phyloP scores from a whole-genome alignment of 2,888 invertebrate species.

The Drosophila dives region DNA sequence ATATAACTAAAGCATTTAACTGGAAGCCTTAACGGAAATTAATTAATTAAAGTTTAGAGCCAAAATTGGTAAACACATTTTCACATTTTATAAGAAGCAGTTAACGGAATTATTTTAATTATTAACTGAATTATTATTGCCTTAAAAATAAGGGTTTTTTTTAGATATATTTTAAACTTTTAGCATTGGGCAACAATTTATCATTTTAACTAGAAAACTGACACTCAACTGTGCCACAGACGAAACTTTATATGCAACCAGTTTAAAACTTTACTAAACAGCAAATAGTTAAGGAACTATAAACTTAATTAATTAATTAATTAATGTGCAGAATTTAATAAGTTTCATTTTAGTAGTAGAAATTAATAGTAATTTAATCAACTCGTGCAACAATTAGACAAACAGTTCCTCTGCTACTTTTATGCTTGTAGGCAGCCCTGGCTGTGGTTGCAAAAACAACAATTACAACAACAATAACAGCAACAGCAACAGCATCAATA shows the following conservation, averaged over 20 bases:
- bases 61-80: background rate
- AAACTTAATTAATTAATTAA: background rate
- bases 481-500: slow-evolving; percentile 24
- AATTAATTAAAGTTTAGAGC: background rate
- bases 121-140: background rate
- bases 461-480: slow-evolving; percentile 24
- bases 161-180: background rate
- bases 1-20: background rate
- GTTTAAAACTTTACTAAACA: background rate
- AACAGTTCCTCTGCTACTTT: background rate
- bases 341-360: background rate
- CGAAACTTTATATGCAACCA: background rate
- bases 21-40: background rate
- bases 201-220: background rate
- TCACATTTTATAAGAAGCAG: too few species aligned
- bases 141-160: rapidly evolving
- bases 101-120: background rate
- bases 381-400: background rate
- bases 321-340: background rate
- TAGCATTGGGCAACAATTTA: background rate
- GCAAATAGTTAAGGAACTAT: background rate
- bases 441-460: slow-evolving; percentile 23
- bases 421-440: slow-evolving; percentile 52
- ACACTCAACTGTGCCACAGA: background rate
- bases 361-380: background rate